Evolutionary conservation across 2,888 invertebrate species (phyloP).

Genomic region (Julus scanicus): DNA sequence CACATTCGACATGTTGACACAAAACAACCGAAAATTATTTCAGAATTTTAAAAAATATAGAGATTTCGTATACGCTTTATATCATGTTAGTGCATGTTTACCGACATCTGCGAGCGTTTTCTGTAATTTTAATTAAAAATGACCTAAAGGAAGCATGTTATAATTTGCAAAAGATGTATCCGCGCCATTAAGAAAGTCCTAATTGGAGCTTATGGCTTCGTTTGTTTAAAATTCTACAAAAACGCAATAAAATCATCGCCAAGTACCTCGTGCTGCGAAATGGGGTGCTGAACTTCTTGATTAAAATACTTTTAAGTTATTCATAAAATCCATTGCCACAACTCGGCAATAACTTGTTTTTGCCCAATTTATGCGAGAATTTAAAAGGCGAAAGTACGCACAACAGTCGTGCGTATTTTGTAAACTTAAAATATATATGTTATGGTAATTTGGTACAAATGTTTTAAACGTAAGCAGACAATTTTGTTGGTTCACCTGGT

Average conservation of each 20-base stretch:
- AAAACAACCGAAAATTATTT: not conserved
- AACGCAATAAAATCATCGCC: not conserved
- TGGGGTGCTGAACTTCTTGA: not conserved
- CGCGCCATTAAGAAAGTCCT: not conserved
- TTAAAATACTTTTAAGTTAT: slow-evolving; percentile 10
- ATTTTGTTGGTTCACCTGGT: too few relatives aligned
- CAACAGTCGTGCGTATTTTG: not conserved
- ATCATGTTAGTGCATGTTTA: not conserved
- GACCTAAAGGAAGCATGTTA: not conserved
- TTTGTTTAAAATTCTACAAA: not conserved
- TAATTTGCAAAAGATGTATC: not conserved
- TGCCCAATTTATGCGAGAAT: not conserved
- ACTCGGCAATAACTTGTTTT: not conserved
- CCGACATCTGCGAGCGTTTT: not conserved
- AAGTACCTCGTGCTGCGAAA: not conserved
- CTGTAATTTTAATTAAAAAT: not conserved
- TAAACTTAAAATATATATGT: not conserved
- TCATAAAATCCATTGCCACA: not conserved
- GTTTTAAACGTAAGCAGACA: too few relatives aligned
- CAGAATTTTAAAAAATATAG: not conserved
- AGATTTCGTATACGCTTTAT: not conserved
- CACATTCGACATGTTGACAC: not conserved
- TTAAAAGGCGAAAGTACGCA: not conserved
- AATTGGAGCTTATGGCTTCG: not conserved
- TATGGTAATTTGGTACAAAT: too few relatives aligned